These are phyloP conservation scores for Vulpes lagopus DNA, from an alignment of 2,113 vertebrate species.

Conservation along the genomic window DNA sequence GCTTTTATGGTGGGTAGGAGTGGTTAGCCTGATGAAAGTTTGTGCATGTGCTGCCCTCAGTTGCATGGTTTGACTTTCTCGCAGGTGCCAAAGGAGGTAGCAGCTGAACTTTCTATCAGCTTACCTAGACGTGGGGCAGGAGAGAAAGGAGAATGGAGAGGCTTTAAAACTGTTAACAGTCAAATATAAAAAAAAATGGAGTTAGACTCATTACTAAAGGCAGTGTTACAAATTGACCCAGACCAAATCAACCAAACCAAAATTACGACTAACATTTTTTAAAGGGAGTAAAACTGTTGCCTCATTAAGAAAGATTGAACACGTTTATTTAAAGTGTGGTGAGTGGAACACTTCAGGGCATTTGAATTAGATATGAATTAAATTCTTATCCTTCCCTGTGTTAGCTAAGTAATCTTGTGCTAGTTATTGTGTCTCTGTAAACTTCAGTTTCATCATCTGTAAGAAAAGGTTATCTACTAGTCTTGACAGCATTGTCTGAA, in stretches of 20 bases:
- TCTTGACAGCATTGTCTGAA: not conserved
- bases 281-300: not conserved
- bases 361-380: not conserved
- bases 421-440: not conserved
- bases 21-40: not conserved
- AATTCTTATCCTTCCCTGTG: not conserved
- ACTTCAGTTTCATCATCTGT: not conserved
- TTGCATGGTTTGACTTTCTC: not conserved
- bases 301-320: not conserved
- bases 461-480: not conserved
- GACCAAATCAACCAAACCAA: not conserved
- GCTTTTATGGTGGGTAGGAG: not conserved
- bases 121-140: not conserved
- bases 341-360: not conserved
- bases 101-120: not conserved
- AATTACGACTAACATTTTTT: not conserved
- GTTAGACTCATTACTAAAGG: not conserved
- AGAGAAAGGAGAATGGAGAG: fast-evolving
- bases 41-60: fast-evolving
- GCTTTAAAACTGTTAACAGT: not conserved
- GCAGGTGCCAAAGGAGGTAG: not conserved
- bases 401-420: not conserved
- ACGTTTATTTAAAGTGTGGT: not conserved
- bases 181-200: not conserved
- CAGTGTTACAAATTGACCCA: not conserved